phyloP scores from a whole-genome alignment of 2,113 vertebrate genomes.

The Pristiophorus japonicus region DNA sequence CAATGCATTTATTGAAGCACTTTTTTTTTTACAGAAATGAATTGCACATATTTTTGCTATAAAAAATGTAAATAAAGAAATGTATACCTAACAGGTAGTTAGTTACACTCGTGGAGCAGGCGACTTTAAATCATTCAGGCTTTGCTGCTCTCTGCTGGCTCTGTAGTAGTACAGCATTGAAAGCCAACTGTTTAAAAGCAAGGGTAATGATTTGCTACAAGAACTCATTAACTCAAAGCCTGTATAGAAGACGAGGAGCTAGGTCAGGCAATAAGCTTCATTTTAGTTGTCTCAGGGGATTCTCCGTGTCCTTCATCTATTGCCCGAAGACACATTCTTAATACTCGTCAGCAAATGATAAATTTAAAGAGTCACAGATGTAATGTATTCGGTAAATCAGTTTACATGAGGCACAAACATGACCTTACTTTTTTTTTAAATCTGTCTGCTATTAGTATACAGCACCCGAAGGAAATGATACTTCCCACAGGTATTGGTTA shows the following conservation, averaged over 20 bases:
- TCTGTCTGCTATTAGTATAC: not conserved
- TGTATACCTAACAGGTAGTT: not conserved
- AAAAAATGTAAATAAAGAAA: not conserved
- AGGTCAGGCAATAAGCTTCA: not conserved
- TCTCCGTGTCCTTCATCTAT: not conserved
- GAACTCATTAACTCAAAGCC: constrained; percentile 3
- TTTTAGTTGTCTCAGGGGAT: not conserved
- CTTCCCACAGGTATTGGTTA: not conserved
- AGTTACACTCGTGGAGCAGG: not conserved
- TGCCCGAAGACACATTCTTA: not conserved
- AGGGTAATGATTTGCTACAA: not conserved
- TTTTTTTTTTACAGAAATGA: not conserved
- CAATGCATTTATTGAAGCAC: not conserved
- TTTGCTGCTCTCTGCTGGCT: constrained; percentile 21
- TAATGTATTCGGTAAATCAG: not conserved
- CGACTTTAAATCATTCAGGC: not conserved
- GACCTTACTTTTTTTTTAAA: not conserved
- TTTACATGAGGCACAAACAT: not conserved
- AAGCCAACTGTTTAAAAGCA: not conserved
- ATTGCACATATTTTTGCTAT: not conserved
- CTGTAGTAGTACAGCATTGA: not conserved
- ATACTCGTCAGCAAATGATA: not conserved
- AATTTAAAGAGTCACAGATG: not conserved
- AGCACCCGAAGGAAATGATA: not conserved
- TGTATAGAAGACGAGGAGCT: not conserved